Conservation (phyloP, 2,888 invertebrate species). For the Melanostoma scalare region DNA sequence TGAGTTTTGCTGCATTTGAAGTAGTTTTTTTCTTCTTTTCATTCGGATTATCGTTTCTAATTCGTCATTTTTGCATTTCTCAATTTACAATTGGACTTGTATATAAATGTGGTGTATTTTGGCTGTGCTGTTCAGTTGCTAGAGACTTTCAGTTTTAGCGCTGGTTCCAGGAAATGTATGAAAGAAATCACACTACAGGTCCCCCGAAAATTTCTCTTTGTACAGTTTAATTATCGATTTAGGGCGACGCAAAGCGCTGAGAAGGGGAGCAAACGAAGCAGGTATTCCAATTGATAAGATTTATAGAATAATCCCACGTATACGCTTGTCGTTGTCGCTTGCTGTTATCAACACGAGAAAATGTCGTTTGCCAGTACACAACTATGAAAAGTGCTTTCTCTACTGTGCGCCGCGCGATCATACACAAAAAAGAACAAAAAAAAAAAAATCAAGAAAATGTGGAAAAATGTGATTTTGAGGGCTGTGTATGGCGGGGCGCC, state of each 20-base stretch:
- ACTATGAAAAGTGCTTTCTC: conserved; percentile 33
- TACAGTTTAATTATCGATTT: conserved; percentile 61
- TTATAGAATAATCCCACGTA: conserved; percentile 71
- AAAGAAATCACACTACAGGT: conserved; percentile 19
- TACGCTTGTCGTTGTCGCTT: conserved; percentile 11
- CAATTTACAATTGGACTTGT: conserved; percentile 42
- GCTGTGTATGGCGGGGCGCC: conserved; percentile 47
- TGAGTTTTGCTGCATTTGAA: conserved; percentile 46
- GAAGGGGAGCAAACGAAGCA: conserved; percentile 43
- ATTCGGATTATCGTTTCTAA: not conserved
- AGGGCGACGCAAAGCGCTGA: conserved; percentile 15
- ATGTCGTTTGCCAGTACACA: conserved; percentile 29
- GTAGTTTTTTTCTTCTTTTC: conserved; percentile 23
- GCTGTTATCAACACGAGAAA: conserved; percentile 26
- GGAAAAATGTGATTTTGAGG: conserved; percentile 61
- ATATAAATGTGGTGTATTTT: conserved; percentile 28
- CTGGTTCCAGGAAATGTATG: conserved; percentile 36
- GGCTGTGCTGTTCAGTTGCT: conserved; percentile 40
- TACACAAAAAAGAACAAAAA: not conserved
- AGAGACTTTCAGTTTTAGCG: conserved; percentile 18
- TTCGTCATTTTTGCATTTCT: conserved; percentile 44
- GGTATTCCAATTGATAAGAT: conserved; percentile 67
- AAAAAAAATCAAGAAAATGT: conserved; percentile 35
- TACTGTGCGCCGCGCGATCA: conserved; percentile 36
- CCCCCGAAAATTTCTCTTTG: conserved; percentile 25